phyloP scores from a whole-genome alignment of 2,888 invertebrate species.

The Cataglyphis rosenhaueri region DNA sequence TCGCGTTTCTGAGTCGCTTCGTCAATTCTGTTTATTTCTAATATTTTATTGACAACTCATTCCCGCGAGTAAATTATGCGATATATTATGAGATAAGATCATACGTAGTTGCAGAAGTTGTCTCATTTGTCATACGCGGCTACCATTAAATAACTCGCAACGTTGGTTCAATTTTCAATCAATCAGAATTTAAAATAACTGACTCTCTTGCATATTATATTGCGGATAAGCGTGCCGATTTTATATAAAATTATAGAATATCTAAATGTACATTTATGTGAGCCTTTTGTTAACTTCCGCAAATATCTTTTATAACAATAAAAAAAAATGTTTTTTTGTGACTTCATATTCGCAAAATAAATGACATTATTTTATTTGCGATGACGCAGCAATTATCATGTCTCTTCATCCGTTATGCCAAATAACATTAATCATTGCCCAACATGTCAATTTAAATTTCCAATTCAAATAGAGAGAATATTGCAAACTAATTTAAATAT shows the following conservation, averaged over 20 bases:
- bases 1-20: slow-evolving; percentile 14
- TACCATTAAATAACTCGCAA: slow-evolving; percentile 28
- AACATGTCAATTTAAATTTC: slow-evolving; percentile 33
- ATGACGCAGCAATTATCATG: slow-evolving; percentile 19
- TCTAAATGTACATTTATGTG: background rate
- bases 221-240: background rate
- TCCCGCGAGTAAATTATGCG: slow-evolving; percentile 42
- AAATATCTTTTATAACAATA: slow-evolving; percentile 15
- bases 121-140: slow-evolving; percentile 48
- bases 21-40: slow-evolving; percentile 20
- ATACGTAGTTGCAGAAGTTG: slow-evolving; percentile 16
- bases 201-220: background rate
- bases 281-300: background rate
- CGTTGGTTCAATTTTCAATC: slow-evolving; percentile 46
- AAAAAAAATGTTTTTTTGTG: background rate
- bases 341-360: background rate
- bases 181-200: slow-evolving; percentile 27
- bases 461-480: slow-evolving; percentile 34
- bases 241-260: background rate
- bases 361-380: slow-evolving; percentile 21
- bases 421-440: slow-evolving; percentile 40
- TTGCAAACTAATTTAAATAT: slow-evolving; percentile 31
- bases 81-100: slow-evolving; percentile 44
- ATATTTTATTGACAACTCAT: slow-evolving; percentile 32
- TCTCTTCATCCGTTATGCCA: slow-evolving; percentile 25